These are phyloP conservation scores for Prenolepis imparis DNA, from an alignment of 2,888 invertebrate genomes.

Conservation along the genomic window DNA sequence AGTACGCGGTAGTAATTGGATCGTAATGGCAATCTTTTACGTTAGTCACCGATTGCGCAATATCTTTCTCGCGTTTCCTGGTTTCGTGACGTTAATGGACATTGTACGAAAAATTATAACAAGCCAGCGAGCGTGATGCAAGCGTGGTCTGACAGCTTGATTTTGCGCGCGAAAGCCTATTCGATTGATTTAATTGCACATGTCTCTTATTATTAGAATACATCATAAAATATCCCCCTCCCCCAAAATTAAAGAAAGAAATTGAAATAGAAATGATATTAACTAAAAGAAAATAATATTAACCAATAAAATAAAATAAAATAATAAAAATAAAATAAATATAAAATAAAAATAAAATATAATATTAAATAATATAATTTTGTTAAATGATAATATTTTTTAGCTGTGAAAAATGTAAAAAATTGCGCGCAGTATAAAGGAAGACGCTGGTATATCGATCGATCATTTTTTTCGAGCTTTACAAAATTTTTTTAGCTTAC, in stretches of 20 bases:
- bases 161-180: neutral
- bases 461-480: conserved; percentile 7
- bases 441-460: neutral
- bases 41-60: neutral
- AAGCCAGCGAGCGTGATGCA: neutral
- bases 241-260: no score
- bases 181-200: conserved; percentile 7
- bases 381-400: neutral
- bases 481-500: conserved; percentile 86
- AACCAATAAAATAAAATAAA: no score
- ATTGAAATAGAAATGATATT: no score
- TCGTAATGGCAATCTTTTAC: conserved; percentile 20
- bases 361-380: conserved; percentile 2
- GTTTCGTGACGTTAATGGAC: neutral
- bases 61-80: conserved; percentile 15
- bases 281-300: no score
- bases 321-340: neutral
- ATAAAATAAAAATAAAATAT: neutral
- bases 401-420: neutral
- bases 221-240: neutral
- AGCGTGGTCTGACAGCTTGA: neutral
- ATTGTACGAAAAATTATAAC: neutral
- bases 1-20: conserved; percentile 2
- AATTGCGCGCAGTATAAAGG: neutral
- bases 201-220: neutral